phyloP scores from a whole-genome alignment of 2,888 invertebrate genomes.

The Eupeodes luniger region DNA sequence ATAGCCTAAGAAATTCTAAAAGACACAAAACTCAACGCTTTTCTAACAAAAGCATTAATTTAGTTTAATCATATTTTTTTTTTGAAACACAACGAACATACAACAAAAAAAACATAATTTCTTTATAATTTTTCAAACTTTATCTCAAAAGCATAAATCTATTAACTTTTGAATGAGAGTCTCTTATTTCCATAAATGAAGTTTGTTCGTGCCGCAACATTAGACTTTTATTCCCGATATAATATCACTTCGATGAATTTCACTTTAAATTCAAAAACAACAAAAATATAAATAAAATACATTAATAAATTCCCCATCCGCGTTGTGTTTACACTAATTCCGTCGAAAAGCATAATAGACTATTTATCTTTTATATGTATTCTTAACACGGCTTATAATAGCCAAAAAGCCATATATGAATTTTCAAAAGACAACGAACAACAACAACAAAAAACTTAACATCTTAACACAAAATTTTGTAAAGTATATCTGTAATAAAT shows the following conservation, averaged over 20 bases:
- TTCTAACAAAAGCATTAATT: slow-evolving; percentile 16
- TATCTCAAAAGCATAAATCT: slow-evolving; percentile 65
- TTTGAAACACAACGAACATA: background rate
- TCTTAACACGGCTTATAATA: slow-evolving; percentile 11
- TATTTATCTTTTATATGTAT: slow-evolving; percentile 36
- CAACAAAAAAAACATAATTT: background rate
- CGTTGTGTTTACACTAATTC: slow-evolving; percentile 67
- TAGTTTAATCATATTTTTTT: background rate
- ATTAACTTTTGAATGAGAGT: slow-evolving; percentile 22
- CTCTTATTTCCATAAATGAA: slow-evolving; percentile 19
- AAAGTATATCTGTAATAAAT: slow-evolving; percentile 68
- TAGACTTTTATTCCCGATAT: slow-evolving; percentile 1
- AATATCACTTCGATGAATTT: slow-evolving; percentile 37
- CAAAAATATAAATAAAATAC: slow-evolving; percentile 35
- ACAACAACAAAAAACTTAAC: slow-evolving; percentile 30
- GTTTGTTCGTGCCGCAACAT: background rate
- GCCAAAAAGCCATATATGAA: slow-evolving; percentile 28
- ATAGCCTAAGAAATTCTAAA: background rate
- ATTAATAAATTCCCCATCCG: slow-evolving; percentile 61
- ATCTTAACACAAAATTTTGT: slow-evolving; percentile 54
- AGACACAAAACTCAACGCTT: background rate
- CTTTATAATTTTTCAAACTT: slow-evolving; percentile 43
- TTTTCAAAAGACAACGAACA: slow-evolving; percentile 10
- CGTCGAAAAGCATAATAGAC: slow-evolving; percentile 63
- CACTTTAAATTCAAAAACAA: slow-evolving; percentile 54